Percentiles rank a stretch among this genome's conserved stretches.
Conservation (phyloP, 2,888 invertebrate species). For the Acrobasis suavella region DNA sequence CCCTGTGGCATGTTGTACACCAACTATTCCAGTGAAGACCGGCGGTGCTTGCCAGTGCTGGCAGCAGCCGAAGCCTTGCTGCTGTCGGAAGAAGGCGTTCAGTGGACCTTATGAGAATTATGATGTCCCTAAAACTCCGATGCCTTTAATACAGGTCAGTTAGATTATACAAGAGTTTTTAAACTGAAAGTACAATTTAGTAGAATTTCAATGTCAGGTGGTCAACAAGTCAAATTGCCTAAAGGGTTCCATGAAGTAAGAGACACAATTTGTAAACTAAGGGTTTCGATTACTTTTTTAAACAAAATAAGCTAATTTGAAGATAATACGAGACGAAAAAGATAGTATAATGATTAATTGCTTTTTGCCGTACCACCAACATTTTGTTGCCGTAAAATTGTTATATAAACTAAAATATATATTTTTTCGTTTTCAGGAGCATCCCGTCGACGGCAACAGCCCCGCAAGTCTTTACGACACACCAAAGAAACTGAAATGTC, state of each 20-base stretch:
- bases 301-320: too few species aligned
- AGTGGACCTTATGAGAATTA: constrained; percentile 89
- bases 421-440: constrained; percentile 67
- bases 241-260: too few species aligned
- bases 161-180: background rate
- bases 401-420: too few species aligned
- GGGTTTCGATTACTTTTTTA: too few species aligned
- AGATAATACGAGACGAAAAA: too few species aligned
- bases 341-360: too few species aligned
- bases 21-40: constrained; percentile 83
- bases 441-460: constrained; percentile 61
- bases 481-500: constrained; percentile 88
- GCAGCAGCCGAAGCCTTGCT: constrained; percentile 66
- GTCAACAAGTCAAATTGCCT: too few species aligned
- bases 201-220: too few species aligned
- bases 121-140: constrained; percentile 88
- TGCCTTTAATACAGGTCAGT: constrained; percentile 75
- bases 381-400: background rate
- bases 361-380: too few species aligned
- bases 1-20: constrained; percentile 74
- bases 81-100: constrained; percentile 67
- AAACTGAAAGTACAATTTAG: too few species aligned
- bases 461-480: constrained; percentile 86
- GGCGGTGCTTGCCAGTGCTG: constrained; percentile 67
- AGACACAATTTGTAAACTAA: too few species aligned